Evolutionary conservation across 2,113 vertebrate species (phyloP).

Genomic region (Pangasianodon gigas): DNA sequence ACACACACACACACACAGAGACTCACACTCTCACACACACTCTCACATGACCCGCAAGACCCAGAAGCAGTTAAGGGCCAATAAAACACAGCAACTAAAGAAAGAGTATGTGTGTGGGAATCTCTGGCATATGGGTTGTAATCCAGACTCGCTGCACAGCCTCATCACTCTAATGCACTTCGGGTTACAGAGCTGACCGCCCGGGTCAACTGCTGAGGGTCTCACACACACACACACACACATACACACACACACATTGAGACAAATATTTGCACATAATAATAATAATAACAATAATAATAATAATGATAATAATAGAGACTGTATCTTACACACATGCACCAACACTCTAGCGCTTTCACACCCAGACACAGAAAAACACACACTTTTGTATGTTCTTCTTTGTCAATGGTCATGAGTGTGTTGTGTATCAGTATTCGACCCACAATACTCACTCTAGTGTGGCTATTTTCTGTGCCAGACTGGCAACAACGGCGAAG

Average conservation of each 20-base stretch:
- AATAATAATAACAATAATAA: neutral
- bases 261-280: constrained; percentile 25
- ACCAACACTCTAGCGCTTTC: constrained; percentile 7
- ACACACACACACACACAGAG: neutral
- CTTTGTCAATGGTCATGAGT: constrained; percentile 69
- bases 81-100: constrained; percentile 56
- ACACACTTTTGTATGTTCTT: constrained; percentile 24
- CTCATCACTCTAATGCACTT: constrained; percentile 54
- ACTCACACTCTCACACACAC: constrained; percentile 17
- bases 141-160: constrained; percentile 44
- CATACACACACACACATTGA: neutral
- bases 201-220: constrained; percentile 28
- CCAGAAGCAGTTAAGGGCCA: constrained; percentile 62
- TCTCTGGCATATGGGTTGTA: constrained; percentile 68
- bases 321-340: constrained; percentile 17
- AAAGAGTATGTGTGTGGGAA: constrained; percentile 74
- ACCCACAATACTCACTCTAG: constrained; percentile 82
- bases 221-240: constrained; percentile 22
- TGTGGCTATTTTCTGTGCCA: constrained; percentile 87
- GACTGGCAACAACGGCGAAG: constrained; percentile 87
- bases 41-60: constrained; percentile 69
- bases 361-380: constrained; percentile 31
- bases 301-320: neutral
- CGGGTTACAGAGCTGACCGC: constrained; percentile 22
- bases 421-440: constrained; percentile 62